Conservation (phyloP, 2,797 vertebrate species). For the Myotis planiceps region DNA sequence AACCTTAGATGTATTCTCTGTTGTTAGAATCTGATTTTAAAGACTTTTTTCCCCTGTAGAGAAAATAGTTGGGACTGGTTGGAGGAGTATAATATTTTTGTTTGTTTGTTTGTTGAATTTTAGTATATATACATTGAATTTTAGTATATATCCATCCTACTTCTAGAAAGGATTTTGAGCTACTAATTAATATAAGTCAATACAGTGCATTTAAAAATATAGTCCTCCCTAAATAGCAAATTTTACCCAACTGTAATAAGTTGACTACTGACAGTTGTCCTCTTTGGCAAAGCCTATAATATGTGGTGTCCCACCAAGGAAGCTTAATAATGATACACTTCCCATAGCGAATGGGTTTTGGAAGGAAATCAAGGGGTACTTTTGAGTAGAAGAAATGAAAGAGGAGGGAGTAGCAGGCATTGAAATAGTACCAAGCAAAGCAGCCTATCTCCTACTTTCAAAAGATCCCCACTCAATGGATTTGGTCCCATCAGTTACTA, state of each 20-base stretch:
- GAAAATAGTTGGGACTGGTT: neutral
- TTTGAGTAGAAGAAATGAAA: neutral
- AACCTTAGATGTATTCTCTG: constrained; percentile 19
- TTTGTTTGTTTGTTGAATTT: constrained; percentile 28
- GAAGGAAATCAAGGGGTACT: constrained; percentile 51
- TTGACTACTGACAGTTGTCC: neutral
- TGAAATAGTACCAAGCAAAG: constrained; percentile 57
- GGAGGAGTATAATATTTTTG: neutral
- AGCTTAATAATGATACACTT: constrained; percentile 41
- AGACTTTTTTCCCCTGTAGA: neutral
- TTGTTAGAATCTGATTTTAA: constrained; percentile 18
- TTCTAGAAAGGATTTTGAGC: constrained; percentile 23
- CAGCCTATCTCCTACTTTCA: neutral
- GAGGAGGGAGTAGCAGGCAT: neutral
- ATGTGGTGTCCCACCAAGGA: constrained; percentile 39
- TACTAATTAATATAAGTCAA: constrained; percentile 32
- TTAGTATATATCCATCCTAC: neutral
- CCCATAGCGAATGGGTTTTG: constrained; percentile 3
- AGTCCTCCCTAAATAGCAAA: neutral
- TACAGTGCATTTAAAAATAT: neutral
- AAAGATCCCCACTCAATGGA: neutral
- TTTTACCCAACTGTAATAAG: neutral
- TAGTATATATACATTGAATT: constrained; percentile 31
- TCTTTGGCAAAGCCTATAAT: constrained; percentile 14
- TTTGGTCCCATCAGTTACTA: neutral